A percentile compares a stretch with the other conserved stretches of the same genome.
These are phyloP conservation scores for Dinoponera quadriceps DNA, from an alignment of 1,140 invertebrate species.

Conservation along the genomic window DNA sequence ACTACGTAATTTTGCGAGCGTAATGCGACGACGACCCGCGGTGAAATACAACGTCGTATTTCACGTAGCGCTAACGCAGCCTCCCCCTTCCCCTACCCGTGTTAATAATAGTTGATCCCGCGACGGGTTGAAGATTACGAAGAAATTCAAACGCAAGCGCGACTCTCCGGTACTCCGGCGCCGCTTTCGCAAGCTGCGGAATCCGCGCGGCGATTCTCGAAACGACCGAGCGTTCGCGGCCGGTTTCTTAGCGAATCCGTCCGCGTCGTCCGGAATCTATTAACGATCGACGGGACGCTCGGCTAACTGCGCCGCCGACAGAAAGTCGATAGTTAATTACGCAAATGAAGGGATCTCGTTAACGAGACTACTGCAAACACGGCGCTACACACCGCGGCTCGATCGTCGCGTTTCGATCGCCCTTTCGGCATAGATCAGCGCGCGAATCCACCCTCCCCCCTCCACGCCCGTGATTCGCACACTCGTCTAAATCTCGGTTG, in stretches of 20 bases:
- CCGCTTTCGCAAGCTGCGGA: not conserved
- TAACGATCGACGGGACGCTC: slow-evolving; percentile 66
- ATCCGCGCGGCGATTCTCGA: too few relatives aligned
- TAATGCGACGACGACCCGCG: not conserved
- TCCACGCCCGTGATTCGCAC: not conserved
- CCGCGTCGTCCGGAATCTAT: slow-evolving; percentile 60
- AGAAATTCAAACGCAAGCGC: not conserved
- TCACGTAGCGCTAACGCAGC: not conserved
- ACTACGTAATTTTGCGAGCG: not conserved
- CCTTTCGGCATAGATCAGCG: slow-evolving; percentile 39
- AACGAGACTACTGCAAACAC: slow-evolving; percentile 29
- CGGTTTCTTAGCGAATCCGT: slow-evolving; percentile 39
- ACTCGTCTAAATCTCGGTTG: slow-evolving; percentile 14
- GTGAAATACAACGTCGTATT: not conserved
- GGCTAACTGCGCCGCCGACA: slow-evolving; percentile 68
- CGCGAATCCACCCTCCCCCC: not conserved
- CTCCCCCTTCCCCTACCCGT: too few relatives aligned
- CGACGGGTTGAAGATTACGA: not conserved
- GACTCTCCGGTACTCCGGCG: too few relatives aligned
- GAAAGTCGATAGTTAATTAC: slow-evolving; percentile 75
- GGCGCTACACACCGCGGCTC: slow-evolving; percentile 18
- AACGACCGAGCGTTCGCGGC: slow-evolving; percentile 39
- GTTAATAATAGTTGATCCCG: not conserved
- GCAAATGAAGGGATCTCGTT: slow-evolving; percentile 72
- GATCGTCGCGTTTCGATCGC: slow-evolving; percentile 49